Evolutionary conservation across 2,888 invertebrate species (phyloP).

Genomic region (Lithodes maja): DNA sequence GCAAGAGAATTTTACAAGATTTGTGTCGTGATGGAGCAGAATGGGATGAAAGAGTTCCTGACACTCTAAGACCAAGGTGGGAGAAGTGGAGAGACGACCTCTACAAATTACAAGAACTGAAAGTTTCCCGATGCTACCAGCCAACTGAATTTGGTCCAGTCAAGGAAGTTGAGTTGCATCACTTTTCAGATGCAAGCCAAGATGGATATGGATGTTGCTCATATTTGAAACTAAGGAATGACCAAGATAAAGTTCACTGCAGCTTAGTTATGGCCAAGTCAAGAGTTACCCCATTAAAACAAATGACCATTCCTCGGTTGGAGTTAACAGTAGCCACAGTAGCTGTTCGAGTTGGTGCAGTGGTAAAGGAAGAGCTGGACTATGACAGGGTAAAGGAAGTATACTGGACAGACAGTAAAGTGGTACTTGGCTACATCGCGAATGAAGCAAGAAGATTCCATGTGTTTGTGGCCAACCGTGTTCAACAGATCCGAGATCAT

Average conservation of each 20-base stretch:
- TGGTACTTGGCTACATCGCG: background rate
- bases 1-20: slow-evolving; percentile 72
- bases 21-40: slow-evolving; percentile 71
- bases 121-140: slow-evolving; percentile 49
- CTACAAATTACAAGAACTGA: background rate
- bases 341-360: background rate
- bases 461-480: slow-evolving; percentile 4
- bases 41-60: slow-evolving; percentile 72
- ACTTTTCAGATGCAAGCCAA: slow-evolving; percentile 64
- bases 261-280: background rate
- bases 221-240: background rate
- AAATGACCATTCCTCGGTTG: no score
- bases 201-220: slow-evolving; percentile 19
- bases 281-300: slow-evolving; percentile 23
- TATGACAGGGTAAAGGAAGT: no score
- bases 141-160: background rate
- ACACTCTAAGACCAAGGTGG: slow-evolving; percentile 34
- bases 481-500: background rate
- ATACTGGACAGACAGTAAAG: background rate
- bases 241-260: background rate
- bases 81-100: slow-evolving; percentile 14
- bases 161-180: slow-evolving; percentile 48
- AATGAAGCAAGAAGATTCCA: background rate
- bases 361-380: slow-evolving; percentile 32
- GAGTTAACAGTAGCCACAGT: no score